Evolutionary conservation across 2,888 invertebrate species (phyloP), one percentile per base, ranked within the genome.

Genomic region (Machimus atricapillus): DNA sequence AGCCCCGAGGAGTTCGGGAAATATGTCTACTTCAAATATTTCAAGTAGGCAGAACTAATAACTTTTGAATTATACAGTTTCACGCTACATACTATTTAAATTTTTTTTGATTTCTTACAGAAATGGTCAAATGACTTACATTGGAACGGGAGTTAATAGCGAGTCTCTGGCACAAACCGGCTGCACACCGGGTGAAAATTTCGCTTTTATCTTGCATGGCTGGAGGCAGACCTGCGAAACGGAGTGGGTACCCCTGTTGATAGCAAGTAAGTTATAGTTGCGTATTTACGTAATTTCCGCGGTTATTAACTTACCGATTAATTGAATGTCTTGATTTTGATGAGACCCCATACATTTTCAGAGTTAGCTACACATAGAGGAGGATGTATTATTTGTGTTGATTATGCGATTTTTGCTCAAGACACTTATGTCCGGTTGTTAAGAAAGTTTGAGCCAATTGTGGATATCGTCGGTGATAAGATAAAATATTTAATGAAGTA

Each of bases 351-450:
- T 76, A 34, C 58, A 16, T 85, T 89, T 89, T 1, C 23, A 92
- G 92, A 92, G 3, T 86, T 92, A 12, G 90, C 91, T 43, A 90
- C 88, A 82, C 90, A 91, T 87, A 91, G 92, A 0, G 91, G 91
- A 2, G 92, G 92, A 1, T 92, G 92, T 76, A 90, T 92, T 2
- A 90, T 92, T 27, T 92, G 92, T 89, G 90, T 92, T 27, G 92
- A 92, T 87, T 92, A 91, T 79, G 90, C 91, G 77, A 87, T 79
- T 19, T 90, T 91, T 66, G 90, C 91, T 5, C 89, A 89, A 5
- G 90, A 90, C n/a, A 89, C 91, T 0, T 92, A 92, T 87, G 90
- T 92, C 87, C 88, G 90, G 4, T 88, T 92, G 6, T 89, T 91
- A 12, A 88, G 90, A 14, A 90, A 90, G 46, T 92, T 91, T 87